A percentile compares a stretch with the other conserved stretches of the same genome.
Evolutionary conservation across 2,888 invertebrate species (phyloP).

Genomic region (Emesis russula): DNA sequence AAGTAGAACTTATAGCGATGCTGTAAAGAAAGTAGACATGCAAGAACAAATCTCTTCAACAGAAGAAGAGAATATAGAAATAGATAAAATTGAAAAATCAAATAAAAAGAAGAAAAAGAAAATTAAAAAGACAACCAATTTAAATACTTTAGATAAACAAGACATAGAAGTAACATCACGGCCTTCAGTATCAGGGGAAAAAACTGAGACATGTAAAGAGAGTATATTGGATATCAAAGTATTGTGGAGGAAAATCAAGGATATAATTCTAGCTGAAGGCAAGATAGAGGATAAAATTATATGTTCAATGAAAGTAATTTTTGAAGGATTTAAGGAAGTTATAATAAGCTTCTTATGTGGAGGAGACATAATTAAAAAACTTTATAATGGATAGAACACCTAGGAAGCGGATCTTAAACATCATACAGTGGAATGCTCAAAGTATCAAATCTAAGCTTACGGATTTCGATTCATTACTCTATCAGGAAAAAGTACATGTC

Average conservation of each 20-base stretch:
- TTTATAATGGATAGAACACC: background rate
- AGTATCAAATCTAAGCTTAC: background rate
- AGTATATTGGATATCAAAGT: background rate
- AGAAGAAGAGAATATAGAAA: background rate
- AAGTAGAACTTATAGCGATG: background rate
- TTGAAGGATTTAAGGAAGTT: background rate
- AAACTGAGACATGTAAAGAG: background rate
- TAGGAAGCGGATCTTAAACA: background rate
- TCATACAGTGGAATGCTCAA: slow-evolving; percentile 12
- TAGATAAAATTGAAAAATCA: background rate
- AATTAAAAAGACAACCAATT: background rate
- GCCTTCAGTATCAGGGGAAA: background rate
- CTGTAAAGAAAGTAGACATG: background rate
- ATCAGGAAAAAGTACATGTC: slow-evolving; percentile 7
- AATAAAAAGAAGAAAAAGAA: background rate
- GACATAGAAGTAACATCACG: background rate
- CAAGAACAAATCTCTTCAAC: background rate
- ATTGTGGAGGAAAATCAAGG: background rate
- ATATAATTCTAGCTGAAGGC: background rate
- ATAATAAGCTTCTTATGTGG: background rate
- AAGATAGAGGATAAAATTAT: background rate
- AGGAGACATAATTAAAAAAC: background rate
- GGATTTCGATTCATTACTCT: slow-evolving; percentile 8
- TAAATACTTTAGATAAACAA: background rate
- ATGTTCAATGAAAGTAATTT: background rate